phyloP scores from a whole-genome alignment of 2,888 invertebrate genomes.

The Geotrupes spiniger region DNA sequence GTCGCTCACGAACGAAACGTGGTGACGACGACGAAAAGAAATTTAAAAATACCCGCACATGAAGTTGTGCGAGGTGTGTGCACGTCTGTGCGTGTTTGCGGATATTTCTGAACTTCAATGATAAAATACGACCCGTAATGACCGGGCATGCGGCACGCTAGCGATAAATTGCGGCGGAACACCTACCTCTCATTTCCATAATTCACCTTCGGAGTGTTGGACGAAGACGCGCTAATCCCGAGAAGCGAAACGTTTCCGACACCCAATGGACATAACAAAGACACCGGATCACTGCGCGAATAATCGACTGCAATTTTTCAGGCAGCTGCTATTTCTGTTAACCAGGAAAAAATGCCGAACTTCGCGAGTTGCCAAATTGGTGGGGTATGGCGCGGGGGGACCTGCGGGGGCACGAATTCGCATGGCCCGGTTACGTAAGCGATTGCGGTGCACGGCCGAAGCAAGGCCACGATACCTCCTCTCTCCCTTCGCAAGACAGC shows the following conservation, averaged over 20 bases:
- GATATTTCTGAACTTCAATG: too few species aligned
- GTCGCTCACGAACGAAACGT: too few species aligned
- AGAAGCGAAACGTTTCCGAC: slow-evolving; percentile 9
- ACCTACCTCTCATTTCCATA: slow-evolving; percentile 50
- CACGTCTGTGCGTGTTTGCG: too few species aligned
- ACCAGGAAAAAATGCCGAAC: slow-evolving; percentile 49
- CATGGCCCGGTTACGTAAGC: slow-evolving; percentile 36
- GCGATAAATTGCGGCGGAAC: too few species aligned
- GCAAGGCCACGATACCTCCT: slow-evolving; percentile 28
- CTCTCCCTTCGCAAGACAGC: slow-evolving; percentile 4
- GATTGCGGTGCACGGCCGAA: slow-evolving; percentile 36
- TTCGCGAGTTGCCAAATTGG: slow-evolving; percentile 47
- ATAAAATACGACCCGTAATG: too few species aligned
- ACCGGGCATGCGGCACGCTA: too few species aligned
- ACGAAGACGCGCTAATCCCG: slow-evolving; percentile 6
- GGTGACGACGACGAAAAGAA: too few species aligned
- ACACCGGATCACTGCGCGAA: slow-evolving; percentile 15
- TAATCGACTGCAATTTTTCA: slow-evolving; percentile 35
- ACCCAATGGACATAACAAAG: slow-evolving; percentile 4
- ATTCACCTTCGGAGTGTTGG: slow-evolving; percentile 17
- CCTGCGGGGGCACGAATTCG: slow-evolving; percentile 36
- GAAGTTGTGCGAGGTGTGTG: too few species aligned
- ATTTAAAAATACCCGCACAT: too few species aligned
- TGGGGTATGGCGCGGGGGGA: slow-evolving; percentile 39
- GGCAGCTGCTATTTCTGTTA: slow-evolving; percentile 49